phyloP scores from a whole-genome alignment of 2,888 invertebrate genomes.

The Drosophila tripunctata region DNA sequence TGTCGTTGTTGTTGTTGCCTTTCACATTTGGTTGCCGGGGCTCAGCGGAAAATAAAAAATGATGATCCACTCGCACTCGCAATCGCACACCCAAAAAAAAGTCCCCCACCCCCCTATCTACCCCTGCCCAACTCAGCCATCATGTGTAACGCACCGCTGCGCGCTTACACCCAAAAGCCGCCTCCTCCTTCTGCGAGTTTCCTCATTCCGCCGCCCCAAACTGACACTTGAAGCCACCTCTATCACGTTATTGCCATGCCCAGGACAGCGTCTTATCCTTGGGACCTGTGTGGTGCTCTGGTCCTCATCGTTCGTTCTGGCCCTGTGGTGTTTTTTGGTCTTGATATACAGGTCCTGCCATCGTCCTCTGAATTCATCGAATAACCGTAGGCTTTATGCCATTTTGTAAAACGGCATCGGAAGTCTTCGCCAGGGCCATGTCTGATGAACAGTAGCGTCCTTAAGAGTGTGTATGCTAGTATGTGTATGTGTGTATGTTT shows the following conservation, averaged over 20 bases:
- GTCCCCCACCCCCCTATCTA: background rate
- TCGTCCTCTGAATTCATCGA: constrained; percentile 73
- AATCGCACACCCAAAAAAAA: background rate
- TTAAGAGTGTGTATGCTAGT: constrained; percentile 32
- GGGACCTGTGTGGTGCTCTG: background rate
- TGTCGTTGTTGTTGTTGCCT: constrained; percentile 33
- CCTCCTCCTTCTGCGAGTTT: background rate
- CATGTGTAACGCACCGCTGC: constrained; percentile 73
- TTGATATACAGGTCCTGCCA: constrained; percentile 48
- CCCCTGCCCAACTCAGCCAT: background rate
- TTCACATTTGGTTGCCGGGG: constrained; percentile 71
- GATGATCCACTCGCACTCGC: constrained; percentile 79
- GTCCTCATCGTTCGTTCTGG: constrained; percentile 3
- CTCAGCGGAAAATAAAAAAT: constrained; percentile 83
- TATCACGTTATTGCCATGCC: constrained; percentile 28
- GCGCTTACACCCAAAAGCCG: constrained; percentile 12
- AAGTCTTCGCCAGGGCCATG: constrained; percentile 62
- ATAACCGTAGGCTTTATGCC: constrained; percentile 77
- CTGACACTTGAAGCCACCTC: background rate
- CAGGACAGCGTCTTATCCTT: constrained; percentile 1
- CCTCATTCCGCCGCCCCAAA: background rate
- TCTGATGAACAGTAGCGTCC: constrained; percentile 53
- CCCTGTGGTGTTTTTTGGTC: background rate
- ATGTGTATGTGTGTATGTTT: constrained; percentile 13
- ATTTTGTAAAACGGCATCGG: constrained; percentile 65